Percentiles rank a stretch among this genome's conserved stretches.
Evolutionary conservation across 37 sponge, comb jelly and placozoan genomes (phyloP).

Genomic region (Aplysina aerophoba): DNA sequence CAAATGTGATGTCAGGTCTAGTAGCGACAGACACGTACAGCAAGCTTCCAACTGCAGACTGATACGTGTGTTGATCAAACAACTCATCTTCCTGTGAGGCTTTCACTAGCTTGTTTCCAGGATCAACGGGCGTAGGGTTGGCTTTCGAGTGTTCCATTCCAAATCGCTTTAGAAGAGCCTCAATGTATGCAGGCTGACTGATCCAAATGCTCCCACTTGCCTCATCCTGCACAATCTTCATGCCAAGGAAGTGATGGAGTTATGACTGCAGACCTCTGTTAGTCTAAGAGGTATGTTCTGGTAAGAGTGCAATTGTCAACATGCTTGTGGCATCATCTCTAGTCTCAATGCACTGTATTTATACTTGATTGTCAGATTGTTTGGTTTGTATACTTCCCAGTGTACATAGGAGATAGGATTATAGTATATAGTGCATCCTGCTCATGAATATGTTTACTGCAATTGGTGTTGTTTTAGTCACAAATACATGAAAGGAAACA

Average conservation of each 20-base stretch:
- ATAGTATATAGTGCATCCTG: too few species aligned
- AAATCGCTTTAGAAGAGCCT: constrained; percentile 44
- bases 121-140: constrained; percentile 36
- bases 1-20: constrained; percentile 60
- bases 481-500: too few species aligned
- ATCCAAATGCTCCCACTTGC: constrained; percentile 48
- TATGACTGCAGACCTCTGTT: too few species aligned
- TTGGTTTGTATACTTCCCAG: too few species aligned
- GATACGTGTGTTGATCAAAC: constrained; percentile 36
- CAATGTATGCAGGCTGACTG: constrained; percentile 56
- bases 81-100: constrained; percentile 10
- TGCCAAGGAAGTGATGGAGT: constrained; percentile 51
- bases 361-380: too few species aligned
- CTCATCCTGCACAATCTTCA: constrained; percentile 35
- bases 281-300: too few species aligned
- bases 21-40: constrained; percentile 54
- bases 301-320: too few species aligned
- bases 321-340: too few species aligned
- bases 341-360: too few species aligned
- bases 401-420: too few species aligned
- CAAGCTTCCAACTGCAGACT: constrained; percentile 56
- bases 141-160: constrained; percentile 49
- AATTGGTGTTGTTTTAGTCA: too few species aligned
- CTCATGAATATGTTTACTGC: too few species aligned
- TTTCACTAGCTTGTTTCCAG: constrained; percentile 40